Conservation (phyloP, 2,113 vertebrate species). For the Empidonax traillii region DNA sequence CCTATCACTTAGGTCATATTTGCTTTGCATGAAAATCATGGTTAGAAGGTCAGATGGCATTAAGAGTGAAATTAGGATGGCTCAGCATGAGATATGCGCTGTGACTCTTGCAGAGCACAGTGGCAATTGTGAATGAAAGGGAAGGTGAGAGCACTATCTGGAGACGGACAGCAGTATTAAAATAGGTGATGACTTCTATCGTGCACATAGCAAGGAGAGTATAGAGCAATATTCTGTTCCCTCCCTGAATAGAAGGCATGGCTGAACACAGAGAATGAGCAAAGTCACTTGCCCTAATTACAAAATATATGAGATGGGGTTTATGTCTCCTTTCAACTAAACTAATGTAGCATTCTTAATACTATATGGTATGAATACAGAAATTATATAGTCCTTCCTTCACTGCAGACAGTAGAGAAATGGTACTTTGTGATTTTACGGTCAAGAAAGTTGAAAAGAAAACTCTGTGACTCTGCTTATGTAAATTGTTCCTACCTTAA, state of each 20-base stretch:
- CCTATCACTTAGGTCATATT: neutral
- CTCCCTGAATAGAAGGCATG: neutral
- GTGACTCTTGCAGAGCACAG: neutral
- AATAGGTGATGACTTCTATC: neutral
- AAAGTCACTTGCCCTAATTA: neutral
- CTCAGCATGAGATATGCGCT: neutral
- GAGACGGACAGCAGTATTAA: neutral
- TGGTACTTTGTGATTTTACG: neutral
- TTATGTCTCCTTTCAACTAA: constrained; percentile 12
- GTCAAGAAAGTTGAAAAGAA: neutral
- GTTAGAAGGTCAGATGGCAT: neutral
- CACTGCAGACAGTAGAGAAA: neutral
- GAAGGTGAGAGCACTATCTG: neutral
- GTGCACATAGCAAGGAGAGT: neutral
- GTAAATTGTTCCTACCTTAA: neutral
- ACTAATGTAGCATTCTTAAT: neutral
- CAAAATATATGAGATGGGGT: neutral
- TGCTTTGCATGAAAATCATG: neutral
- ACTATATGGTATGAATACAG: neutral
- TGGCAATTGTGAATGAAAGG: neutral
- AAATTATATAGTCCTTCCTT: neutral
- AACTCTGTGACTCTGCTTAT: neutral
- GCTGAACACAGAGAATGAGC: constrained; percentile 18
- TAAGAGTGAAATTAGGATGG: neutral
- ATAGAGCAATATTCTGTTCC: constrained; percentile 6